A percentile compares a stretch with the other conserved stretches of the same genome.
Conservation (phyloP, 2,797 vertebrate genomes). For the Enteromius paludinosus region DNA sequence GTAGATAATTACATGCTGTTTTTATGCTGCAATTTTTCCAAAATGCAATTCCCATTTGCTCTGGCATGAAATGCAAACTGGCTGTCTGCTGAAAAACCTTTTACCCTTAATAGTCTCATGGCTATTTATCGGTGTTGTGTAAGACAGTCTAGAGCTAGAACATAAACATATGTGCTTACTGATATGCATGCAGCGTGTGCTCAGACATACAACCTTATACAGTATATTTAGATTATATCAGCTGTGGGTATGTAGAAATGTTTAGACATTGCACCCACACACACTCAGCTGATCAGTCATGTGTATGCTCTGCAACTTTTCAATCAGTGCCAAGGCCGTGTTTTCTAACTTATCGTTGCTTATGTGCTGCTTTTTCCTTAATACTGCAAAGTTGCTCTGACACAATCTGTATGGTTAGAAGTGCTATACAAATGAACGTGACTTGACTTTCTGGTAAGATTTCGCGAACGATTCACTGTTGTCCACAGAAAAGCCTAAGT, state of each 20-base stretch:
- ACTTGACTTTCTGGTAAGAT: background rate
- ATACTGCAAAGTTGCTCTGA: background rate
- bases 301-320: background rate
- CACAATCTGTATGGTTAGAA: background rate
- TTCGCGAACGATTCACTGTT: background rate
- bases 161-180: conserved; percentile 5
- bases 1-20: conserved; percentile 30
- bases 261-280: conserved; percentile 19
- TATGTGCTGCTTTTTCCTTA: background rate
- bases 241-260: conserved; percentile 5
- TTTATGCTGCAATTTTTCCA: background rate
- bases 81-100: conserved; percentile 2
- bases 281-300: background rate
- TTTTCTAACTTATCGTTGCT: background rate
- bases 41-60: conserved; percentile 17
- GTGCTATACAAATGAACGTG: background rate
- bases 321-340: background rate
- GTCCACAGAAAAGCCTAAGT: background rate
- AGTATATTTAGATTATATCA: background rate
- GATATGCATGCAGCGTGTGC: background rate
- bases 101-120: conserved; percentile 1
- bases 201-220: background rate
- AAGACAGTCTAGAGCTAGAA: background rate
- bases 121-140: background rate
- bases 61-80: background rate